These are phyloP conservation scores for Agelas oroides DNA, from an alignment of 37 sponge, comb jelly and placozoan genomes.

Conservation along the genomic window DNA sequence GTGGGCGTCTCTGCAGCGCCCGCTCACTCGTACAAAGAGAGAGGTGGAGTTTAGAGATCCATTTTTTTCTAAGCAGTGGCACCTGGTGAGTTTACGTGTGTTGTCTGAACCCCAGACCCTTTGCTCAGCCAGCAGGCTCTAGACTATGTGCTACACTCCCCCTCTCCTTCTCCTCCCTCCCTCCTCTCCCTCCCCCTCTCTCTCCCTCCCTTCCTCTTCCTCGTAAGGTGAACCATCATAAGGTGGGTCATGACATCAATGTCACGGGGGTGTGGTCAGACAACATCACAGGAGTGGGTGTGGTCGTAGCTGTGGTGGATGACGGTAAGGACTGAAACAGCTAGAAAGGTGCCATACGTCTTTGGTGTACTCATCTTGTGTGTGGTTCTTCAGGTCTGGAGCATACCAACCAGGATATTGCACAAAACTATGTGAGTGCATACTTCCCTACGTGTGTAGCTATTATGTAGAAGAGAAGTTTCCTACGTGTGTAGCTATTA, in stretches of 20 bases:
- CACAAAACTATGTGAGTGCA: conserved; percentile 55
- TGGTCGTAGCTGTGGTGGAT: conserved; percentile 68
- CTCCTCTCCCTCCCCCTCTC: too few relatives aligned
- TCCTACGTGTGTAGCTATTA: too few relatives aligned
- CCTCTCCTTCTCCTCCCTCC: too few relatives aligned
- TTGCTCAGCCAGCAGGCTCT: too few relatives aligned
- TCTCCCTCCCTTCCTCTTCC: background rate
- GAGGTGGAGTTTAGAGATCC: conserved; percentile 58
- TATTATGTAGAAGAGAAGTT: too few relatives aligned
- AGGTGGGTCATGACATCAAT: conserved; percentile 67
- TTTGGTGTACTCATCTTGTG: too few relatives aligned
- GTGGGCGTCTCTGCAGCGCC: conserved; percentile 21
- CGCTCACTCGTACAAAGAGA: conserved; percentile 25
- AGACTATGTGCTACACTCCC: too few relatives aligned
- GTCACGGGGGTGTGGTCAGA: conserved; percentile 47
- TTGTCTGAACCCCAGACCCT: background rate
- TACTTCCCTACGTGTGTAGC: too few relatives aligned
- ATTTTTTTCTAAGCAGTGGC: conserved; percentile 62
- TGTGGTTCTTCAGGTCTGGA: conserved; percentile 68
- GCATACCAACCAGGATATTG: conserved; percentile 46
- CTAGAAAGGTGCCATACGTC: too few relatives aligned
- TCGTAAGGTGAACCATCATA: conserved; percentile 34
- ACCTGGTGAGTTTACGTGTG: conserved; percentile 55
- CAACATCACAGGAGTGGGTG: conserved; percentile 54
- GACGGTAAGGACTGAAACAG: conserved; percentile 39